phyloP scores from a whole-genome alignment of 1,140 invertebrate species.

The Dendroctonus ponderosae region DNA sequence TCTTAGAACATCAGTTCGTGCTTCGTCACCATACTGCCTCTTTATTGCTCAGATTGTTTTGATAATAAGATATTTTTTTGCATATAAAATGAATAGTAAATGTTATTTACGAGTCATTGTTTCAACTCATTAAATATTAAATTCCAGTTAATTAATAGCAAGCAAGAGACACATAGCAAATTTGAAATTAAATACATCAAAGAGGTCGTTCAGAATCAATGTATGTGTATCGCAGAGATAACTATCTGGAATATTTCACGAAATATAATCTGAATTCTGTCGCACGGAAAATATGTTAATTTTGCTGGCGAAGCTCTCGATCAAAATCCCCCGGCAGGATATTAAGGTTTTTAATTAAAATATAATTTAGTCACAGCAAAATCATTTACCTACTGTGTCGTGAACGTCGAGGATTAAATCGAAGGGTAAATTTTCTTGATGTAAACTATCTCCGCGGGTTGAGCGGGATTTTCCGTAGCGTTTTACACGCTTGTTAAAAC shows the following conservation, averaged over 20 bases:
- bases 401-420: constrained; percentile 11
- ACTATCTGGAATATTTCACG: not conserved
- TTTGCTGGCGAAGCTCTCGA: constrained; percentile 14
- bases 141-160: not conserved
- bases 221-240: not conserved
- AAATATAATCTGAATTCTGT: constrained; percentile 4
- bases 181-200: constrained; percentile 3
- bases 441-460: constrained; percentile 13
- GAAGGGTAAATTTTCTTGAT: constrained; percentile 16
- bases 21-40: too few species aligned
- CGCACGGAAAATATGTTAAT: constrained; percentile 12
- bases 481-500: constrained; percentile 14
- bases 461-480: not conserved
- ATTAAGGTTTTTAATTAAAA: constrained; percentile 24
- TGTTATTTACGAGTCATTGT: too few species aligned
- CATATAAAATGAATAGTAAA: too few species aligned
- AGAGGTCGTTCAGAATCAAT: not conserved
- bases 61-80: too few species aligned
- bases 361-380: constrained; percentile 23
- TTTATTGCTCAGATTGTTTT: too few species aligned
- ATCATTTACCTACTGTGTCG: constrained; percentile 17
- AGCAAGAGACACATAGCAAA: not conserved
- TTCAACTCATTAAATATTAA: too few species aligned
- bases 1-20: too few species aligned
- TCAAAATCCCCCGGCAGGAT: constrained; percentile 14